A percentile compares a stretch with the other conserved stretches of the same genome.
Conservation (phyloP, 1,140 invertebrate species). For the Trichomalopsis sarcophagae region DNA sequence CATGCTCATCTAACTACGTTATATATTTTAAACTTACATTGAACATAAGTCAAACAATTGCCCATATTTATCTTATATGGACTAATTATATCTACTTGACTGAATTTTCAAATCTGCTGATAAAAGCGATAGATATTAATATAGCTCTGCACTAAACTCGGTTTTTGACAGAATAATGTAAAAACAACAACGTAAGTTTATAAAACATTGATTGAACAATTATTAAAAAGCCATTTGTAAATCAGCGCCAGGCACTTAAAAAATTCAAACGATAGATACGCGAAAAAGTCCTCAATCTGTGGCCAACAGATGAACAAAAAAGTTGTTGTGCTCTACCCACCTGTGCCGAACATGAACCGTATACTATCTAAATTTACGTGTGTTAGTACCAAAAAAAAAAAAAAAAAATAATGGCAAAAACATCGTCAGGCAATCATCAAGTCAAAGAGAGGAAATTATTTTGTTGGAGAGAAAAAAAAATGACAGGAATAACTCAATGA, state of each 20-base stretch:
- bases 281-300: slow-evolving; percentile 9
- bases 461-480: slow-evolving; percentile 53
- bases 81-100: not conserved
- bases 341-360: slow-evolving; percentile 65
- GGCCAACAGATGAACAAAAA: not conserved
- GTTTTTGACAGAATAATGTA: not conserved
- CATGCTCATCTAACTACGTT: slow-evolving; percentile 55
- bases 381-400: slow-evolving; percentile 68
- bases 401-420: slow-evolving; percentile 67
- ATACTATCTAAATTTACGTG: slow-evolving; percentile 37
- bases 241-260: slow-evolving; percentile 8
- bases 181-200: not conserved
- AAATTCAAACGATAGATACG: not conserved
- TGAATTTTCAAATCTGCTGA: not conserved
- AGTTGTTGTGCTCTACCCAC: slow-evolving; percentile 58
- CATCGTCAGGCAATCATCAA: slow-evolving; percentile 66
- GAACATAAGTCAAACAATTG: not conserved
- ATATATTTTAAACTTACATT: not conserved
- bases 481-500: slow-evolving; percentile 52
- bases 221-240: slow-evolving; percentile 29
- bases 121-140: not conserved
- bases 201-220: slow-evolving; percentile 5
- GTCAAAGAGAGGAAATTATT: slow-evolving; percentile 57
- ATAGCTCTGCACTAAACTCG: not conserved
- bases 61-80: not conserved